A percentile compares a stretch with the other conserved stretches of the same genome.
Evolutionary conservation across 1,140 invertebrate species (phyloP).

Genomic region (Bombus polaris): DNA sequence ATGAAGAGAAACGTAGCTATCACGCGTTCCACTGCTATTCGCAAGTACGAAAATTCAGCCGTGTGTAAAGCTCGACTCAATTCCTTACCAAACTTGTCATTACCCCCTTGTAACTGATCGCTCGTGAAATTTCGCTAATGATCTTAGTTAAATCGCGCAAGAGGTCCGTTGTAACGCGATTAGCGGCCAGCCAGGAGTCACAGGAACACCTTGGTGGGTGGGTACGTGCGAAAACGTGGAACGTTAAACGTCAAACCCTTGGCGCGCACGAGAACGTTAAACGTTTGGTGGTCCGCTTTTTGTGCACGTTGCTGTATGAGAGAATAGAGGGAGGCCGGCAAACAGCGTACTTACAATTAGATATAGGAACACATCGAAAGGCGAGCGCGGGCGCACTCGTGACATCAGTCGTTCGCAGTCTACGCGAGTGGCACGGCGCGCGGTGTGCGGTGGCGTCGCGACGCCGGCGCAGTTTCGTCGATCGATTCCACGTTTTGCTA

Average conservation of each 20-base stretch:
- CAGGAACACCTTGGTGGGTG: background rate
- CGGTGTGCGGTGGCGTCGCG: slow-evolving; percentile 66
- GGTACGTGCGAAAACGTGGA: background rate
- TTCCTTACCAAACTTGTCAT: background rate
- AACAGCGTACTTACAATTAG: slow-evolving; percentile 1
- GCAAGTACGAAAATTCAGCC: background rate
- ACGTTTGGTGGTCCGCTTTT: slow-evolving; percentile 11
- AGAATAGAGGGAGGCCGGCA: background rate
- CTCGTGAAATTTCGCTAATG: background rate
- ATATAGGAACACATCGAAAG: slow-evolving; percentile 21
- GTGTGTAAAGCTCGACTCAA: background rate
- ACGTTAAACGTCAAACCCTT: background rate
- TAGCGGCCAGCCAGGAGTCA: background rate
- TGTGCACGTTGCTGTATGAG: background rate
- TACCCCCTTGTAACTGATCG: background rate
- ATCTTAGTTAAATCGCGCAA: background rate
- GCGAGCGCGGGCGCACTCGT: slow-evolving; percentile 51
- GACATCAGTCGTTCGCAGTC: slow-evolving; percentile 50
- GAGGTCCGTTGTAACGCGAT: background rate
- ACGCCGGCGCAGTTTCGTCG: slow-evolving; percentile 76
- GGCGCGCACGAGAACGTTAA: background rate
- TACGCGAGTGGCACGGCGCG: slow-evolving; percentile 22
- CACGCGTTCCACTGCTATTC: no score
- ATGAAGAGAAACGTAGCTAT: no score
- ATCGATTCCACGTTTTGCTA: slow-evolving; percentile 73